Percentiles rank a stretch among this genome's conserved stretches.
These are phyloP conservation scores for Egretta garzetta DNA, from an alignment of 2,113 vertebrate genomes.

Conservation along the genomic window DNA sequence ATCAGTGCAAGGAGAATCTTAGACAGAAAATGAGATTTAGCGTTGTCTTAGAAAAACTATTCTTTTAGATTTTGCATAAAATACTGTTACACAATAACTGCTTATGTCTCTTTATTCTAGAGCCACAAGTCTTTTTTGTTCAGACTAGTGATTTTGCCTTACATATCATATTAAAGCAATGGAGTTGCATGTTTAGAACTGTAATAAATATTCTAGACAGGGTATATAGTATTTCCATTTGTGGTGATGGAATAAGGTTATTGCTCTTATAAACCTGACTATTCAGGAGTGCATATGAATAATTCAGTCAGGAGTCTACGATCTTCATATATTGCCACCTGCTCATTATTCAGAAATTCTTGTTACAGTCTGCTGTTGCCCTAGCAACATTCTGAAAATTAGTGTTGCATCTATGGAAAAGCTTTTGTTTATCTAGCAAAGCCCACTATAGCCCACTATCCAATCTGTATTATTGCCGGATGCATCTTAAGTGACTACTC, in stretches of 20 bases:
- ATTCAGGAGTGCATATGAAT: conserved; percentile 14
- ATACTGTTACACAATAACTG: too few relatives aligned
- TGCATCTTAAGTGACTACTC: neutral
- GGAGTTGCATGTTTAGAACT: neutral
- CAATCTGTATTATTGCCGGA: neutral
- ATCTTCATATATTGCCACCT: conserved; percentile 40
- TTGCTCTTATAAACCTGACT: conserved; percentile 23
- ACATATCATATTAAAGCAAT: neutral
- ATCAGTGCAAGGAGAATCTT: neutral
- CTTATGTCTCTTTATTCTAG: neutral
- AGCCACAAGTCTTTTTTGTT: neutral
- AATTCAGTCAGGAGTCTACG: conserved; percentile 14
- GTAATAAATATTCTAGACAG: neutral
- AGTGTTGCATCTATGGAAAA: conserved; percentile 33
- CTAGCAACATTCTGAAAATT: conserved; percentile 64
- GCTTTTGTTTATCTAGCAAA: conserved; percentile 53
- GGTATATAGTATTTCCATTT: neutral
- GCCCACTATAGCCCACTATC: neutral
- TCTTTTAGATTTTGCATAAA: too few relatives aligned
- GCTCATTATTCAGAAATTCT: conserved; percentile 62
- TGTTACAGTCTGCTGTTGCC: conserved; percentile 57
- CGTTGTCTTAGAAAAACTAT: neutral
- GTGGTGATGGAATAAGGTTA: neutral
- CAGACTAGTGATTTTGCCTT: neutral
- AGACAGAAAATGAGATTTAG: neutral